These are phyloP conservation scores for Willisornis vidua DNA, from an alignment of 2,113 vertebrate genomes.

Conservation along the genomic window DNA sequence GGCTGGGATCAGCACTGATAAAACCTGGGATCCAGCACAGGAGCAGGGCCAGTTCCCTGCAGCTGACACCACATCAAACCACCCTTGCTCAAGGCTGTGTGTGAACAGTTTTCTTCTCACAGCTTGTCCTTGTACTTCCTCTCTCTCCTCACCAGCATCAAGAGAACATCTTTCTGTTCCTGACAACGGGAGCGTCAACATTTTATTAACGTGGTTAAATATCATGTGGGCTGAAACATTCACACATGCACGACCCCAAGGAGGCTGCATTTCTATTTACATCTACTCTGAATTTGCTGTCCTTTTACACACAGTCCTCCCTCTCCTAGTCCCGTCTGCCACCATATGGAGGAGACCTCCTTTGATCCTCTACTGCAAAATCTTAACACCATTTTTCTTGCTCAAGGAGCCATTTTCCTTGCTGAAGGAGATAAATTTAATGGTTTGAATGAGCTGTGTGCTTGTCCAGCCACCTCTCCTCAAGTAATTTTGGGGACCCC, in stretches of 20 bases:
- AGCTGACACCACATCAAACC: not conserved
- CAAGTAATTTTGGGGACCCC: not conserved
- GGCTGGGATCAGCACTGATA: not conserved
- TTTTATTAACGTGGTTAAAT: not conserved
- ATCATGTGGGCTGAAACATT: not conserved
- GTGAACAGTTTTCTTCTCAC: not conserved
- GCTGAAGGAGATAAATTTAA: not conserved
- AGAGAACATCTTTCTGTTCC: not conserved
- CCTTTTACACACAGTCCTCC: not conserved
- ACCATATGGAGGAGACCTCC: not conserved
- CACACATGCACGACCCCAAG: not conserved
- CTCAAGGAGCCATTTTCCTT: not conserved
- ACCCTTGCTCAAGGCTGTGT: not conserved
- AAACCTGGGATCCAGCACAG: not conserved
- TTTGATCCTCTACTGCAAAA: not conserved
- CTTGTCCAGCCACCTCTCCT: not conserved
- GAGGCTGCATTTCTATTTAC: not conserved
- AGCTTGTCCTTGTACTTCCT: not conserved
- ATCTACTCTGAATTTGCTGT: not conserved
- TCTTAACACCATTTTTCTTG: not conserved
- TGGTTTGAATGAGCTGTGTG: not conserved
- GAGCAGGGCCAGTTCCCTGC: not conserved
- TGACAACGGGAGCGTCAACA: not conserved
- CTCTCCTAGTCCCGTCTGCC: not conserved
- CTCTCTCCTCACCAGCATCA: not conserved